Base-by-base conservation (phyloP, 2,113 vertebrate genomes). In the Elephantulus edwardii region DNA sequence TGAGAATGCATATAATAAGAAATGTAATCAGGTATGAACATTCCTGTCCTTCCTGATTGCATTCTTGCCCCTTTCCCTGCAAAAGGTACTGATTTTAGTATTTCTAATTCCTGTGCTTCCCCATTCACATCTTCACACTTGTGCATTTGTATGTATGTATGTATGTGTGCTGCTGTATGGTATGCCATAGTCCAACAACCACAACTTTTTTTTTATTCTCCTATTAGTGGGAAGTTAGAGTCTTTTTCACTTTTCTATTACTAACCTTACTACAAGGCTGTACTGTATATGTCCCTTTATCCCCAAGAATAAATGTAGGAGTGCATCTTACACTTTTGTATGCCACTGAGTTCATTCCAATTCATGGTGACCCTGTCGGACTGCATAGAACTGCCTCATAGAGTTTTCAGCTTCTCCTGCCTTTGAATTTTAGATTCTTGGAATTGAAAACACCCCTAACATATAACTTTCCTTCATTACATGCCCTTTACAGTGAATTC, bases 251-350 rank as follows among this genome's bases (percentile, higher is more conserved):
- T 88, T 90, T 83, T 52, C 40, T 86, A 2, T 94, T 78, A 87
- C 28, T 64, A 79, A 88, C 3, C 30, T 22, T 48, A 8, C 78
- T 87, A 3, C 26, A 72, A 30, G 48, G 26, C 84, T 56, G 35
- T n/a, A 28, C 64, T 40, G 4, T 52, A 33, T 42, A 17, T 66
- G 20, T 83, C 38, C 50, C 56, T 58, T 83, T 46, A 26, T 84
- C 6, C 78, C 48, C 91, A 82, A 91, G 42, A 90, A 88, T 89
- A 92, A 93, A 74, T 81, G 28, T 80, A 86, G 48, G 38, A 75
- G 7, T 68, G 6, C n/a, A 58, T 89, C 54, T 77, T 88, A 30
- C 48, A 1, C 52, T 30, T 62, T 8, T 33, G 11, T 33, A 11
- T 62, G 11, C 10, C 26, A 8, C 33, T 13, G 28, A 62, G 58